Percentiles rank a stretch among this genome's conserved stretches.
Conservation (phyloP, 2,888 invertebrate genomes). For the Aphodius sticticus region DNA sequence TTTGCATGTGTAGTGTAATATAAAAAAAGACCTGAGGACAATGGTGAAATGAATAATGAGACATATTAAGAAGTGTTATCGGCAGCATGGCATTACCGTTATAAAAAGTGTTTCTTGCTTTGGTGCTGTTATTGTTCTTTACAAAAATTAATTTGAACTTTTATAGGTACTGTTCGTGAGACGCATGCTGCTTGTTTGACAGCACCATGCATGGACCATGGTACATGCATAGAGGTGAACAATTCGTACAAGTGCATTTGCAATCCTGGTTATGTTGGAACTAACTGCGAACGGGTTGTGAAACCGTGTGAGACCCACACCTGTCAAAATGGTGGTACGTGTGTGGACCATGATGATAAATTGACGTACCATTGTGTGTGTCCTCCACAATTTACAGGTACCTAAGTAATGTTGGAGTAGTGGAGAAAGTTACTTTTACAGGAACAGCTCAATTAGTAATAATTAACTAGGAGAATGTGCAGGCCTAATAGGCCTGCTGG, state of each 20-base stretch:
- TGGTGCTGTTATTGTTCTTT: background rate
- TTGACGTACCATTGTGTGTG: conserved; percentile 77
- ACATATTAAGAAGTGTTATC: too few species aligned
- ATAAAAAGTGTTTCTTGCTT: too few species aligned
- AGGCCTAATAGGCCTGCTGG: too few species aligned
- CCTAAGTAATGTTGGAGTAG: conserved; percentile 30
- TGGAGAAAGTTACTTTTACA: too few species aligned
- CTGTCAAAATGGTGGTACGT: conserved; percentile 79
- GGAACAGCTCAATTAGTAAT: too few species aligned
- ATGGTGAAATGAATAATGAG: too few species aligned
- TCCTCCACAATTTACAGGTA: conserved; percentile 71
- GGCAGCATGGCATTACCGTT: too few species aligned
- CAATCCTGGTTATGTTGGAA: conserved; percentile 83
- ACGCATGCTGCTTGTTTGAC: conserved; percentile 66
- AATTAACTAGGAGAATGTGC: too few species aligned
- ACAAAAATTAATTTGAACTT: background rate
- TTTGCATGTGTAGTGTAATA: too few species aligned
- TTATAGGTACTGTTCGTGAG: conserved; percentile 31
- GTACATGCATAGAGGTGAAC: conserved; percentile 77
- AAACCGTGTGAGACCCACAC: conserved; percentile 73
- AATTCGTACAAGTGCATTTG: conserved; percentile 88
- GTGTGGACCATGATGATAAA: conserved; percentile 68
- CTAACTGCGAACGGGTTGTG: conserved; percentile 85
- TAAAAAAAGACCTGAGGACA: too few species aligned
- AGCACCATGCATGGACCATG: conserved; percentile 85